Base-by-base conservation (phyloP, 1,140 invertebrate genomes). In the Rhopalosiphum padi region DNA sequence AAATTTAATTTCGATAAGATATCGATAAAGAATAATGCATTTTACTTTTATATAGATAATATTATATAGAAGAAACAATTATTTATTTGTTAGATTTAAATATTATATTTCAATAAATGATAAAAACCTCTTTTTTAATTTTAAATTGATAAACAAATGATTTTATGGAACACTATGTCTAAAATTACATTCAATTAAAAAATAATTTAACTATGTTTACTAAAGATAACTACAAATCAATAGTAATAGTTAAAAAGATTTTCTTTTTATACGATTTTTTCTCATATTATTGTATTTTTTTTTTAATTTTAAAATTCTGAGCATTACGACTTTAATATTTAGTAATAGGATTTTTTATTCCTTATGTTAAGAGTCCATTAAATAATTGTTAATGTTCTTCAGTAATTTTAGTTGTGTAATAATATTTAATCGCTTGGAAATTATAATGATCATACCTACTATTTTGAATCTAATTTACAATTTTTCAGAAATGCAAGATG, bases 341-440 rank as follows among this genome's bases (percentile, higher is more conserved):
- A 46, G 41, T 43, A 30, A 86, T 86, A 8, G 37, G 25, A 11
- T 30, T 30, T 43, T 46, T 46, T 25, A 25, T 25, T 41, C 2
- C 9, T 86, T 1, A 43, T 46, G 4, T 11, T 41, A 46, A 86
- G 0, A 30, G 43, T 86, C 11, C 41, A 86, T 46, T 30, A 46
- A 86, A 46, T 30, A 41, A 37, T 85, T 25, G 23, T 85, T 85
- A 15, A 85, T 86, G 85, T 86, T 86, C 25, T 43, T 23, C 23
- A 18, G 3, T 86, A 30, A 11, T 43, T 46, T 46, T 43, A 1
- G 23, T 86, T 68, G 30, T 68, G 11, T 68, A 15, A 68, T 68
- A n/a, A 30, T 6, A 86, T 86, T 86, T 86, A 86, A 86, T 86
- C 41, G 25, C 25, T 86, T 15, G 41, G 85, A 86, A 86, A 86